phyloP scores from a whole-genome alignment of 2,888 invertebrate genomes.

The Lamellibrachia satsuma region DNA sequence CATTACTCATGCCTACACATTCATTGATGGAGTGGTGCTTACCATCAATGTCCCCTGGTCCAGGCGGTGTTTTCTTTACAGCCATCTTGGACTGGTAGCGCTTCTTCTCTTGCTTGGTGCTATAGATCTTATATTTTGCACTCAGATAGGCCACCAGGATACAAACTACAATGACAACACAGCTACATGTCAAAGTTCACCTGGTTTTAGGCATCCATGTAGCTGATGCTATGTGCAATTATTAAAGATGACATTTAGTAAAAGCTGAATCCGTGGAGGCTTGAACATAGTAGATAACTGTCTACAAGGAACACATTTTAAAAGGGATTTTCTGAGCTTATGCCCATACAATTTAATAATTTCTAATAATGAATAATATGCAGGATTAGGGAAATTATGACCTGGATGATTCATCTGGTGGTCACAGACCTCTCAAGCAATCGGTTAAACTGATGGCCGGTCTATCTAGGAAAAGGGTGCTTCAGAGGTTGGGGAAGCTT shows the following conservation, averaged over 20 bases:
- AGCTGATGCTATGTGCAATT: neutral
- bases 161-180: constrained; percentile 28
- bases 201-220: neutral
- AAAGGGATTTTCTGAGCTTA: no score
- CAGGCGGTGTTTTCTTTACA: neutral
- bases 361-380: no score
- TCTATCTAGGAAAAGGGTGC: neutral
- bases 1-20: neutral
- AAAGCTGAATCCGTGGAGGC: neutral
- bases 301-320: no score
- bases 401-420: neutral
- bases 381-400: neutral
- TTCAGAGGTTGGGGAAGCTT: neutral
- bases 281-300: no score
- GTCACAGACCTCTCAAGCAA: no score
- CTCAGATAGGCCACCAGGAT: constrained; percentile 28
- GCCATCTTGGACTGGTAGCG: constrained; percentile 12
- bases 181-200: neutral
- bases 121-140: constrained; percentile 22
- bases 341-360: neutral
- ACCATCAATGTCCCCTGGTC: neutral
- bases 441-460: neutral
- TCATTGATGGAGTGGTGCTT: neutral
- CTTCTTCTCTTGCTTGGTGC: constrained; percentile 32
- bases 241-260: neutral